These are phyloP conservation scores for Sciurus carolinensis DNA, from an alignment of 2,797 vertebrate species.

Conservation along the genomic window DNA sequence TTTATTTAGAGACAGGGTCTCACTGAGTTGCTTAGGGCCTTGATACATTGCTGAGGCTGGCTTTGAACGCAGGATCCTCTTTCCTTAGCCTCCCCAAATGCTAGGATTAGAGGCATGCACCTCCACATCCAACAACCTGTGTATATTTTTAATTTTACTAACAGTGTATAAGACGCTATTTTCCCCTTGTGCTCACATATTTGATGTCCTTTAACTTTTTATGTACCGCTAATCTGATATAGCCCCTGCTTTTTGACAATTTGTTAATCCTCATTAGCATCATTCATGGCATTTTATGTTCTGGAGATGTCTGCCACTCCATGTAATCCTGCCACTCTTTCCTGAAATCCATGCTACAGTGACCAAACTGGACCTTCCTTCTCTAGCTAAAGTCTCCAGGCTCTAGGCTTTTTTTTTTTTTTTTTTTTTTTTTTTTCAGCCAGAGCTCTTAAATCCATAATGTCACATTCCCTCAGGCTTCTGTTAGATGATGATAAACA, in stretches of 20 bases:
- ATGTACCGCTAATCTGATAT: background rate
- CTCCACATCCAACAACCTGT: background rate
- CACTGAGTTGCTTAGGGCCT: too few species aligned
- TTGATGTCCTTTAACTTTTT: background rate
- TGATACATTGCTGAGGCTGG: too few species aligned
- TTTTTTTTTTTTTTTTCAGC: background rate
- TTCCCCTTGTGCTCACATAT: background rate
- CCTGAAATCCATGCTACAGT: background rate
- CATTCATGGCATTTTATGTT: background rate
- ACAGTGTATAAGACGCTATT: background rate
- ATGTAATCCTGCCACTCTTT: background rate
- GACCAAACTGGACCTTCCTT: background rate
- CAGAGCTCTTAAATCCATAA: background rate
- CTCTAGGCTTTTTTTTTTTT: background rate
- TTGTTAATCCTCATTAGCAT: background rate
- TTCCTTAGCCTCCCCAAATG: too few species aligned
- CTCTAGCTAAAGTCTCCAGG: background rate
- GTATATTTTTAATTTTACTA: background rate
- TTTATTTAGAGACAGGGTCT: too few species aligned
- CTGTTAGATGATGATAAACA: background rate
- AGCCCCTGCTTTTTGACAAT: background rate
- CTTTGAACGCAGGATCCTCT: too few species aligned
- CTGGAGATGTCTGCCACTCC: background rate
- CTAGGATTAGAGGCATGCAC: too few species aligned
- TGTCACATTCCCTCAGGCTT: background rate